These are phyloP conservation scores for Ara ararauna DNA, from an alignment of 2,797 vertebrate species.

Conservation along the genomic window DNA sequence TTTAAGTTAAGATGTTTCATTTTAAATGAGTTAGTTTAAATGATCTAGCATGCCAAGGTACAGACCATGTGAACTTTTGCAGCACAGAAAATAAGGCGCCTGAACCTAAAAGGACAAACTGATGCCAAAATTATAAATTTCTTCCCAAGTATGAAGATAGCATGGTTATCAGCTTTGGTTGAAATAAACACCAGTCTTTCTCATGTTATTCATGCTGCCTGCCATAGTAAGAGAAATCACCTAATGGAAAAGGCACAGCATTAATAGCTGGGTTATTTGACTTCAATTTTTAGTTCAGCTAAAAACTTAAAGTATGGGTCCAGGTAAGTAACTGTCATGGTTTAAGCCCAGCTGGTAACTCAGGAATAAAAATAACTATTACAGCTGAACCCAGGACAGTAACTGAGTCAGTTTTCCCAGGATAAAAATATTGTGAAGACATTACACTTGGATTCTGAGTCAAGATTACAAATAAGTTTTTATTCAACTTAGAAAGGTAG, in stretches of 20 bases:
- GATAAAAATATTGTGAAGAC: background rate
- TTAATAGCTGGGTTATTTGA: background rate
- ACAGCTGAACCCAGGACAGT: background rate
- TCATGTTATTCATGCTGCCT: background rate
- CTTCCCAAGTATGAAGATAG: background rate
- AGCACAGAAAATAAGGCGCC: background rate
- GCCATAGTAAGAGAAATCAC: background rate
- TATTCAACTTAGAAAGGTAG: background rate
- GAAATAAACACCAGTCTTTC: background rate
- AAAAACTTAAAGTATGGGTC: background rate
- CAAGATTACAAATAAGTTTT: background rate
- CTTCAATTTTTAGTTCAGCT: background rate
- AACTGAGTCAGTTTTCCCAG: background rate
- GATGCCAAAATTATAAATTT: constrained; percentile 16
- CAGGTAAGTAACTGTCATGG: background rate
- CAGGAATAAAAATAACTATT: background rate
- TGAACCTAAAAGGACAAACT: constrained; percentile 35
- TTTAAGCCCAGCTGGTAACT: background rate
- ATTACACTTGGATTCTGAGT: background rate
- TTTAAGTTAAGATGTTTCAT: background rate
- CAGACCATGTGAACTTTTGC: background rate
- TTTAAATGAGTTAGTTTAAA: background rate
- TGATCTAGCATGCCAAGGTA: background rate
- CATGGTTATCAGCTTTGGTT: background rate
- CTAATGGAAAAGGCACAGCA: background rate